phyloP scores from a whole-genome alignment of 2,888 invertebrate genomes.

The Phyto melanocephala region DNA sequence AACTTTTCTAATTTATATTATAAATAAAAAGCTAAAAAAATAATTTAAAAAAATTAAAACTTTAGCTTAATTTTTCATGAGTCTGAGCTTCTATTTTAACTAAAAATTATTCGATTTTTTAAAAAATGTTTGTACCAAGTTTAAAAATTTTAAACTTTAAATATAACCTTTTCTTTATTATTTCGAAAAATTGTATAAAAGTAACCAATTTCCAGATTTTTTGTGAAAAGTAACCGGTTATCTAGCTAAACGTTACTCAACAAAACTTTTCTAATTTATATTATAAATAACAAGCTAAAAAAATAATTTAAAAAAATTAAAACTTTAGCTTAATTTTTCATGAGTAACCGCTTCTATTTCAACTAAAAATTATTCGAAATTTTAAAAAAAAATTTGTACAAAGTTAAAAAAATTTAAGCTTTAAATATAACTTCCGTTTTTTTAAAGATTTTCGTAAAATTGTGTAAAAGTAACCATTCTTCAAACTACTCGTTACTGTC shows the following conservation, averaged over 20 bases:
- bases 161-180: neutral
- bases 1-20: neutral
- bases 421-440: neutral
- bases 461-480: neutral
- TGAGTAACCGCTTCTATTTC: neutral
- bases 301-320: neutral
- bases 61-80: neutral
- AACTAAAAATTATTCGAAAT: neutral
- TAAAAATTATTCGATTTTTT: neutral
- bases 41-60: neutral
- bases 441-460: neutral
- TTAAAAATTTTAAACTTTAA: neutral
- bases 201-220: no score
- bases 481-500: neutral
- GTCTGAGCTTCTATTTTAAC: neutral
- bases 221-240: neutral
- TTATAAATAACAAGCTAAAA: neutral
- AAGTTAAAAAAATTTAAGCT: neutral
- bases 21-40: neutral
- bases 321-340: neutral
- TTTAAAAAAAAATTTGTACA: neutral
- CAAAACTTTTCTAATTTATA: neutral
- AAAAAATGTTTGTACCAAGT: neutral
- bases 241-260: neutral
- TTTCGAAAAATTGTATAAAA: no score